A percentile compares a stretch with the other conserved stretches of the same genome.
phyloP scores from a whole-genome alignment of 1,140 invertebrate genomes.

The Nasonia giraulti region DNA sequence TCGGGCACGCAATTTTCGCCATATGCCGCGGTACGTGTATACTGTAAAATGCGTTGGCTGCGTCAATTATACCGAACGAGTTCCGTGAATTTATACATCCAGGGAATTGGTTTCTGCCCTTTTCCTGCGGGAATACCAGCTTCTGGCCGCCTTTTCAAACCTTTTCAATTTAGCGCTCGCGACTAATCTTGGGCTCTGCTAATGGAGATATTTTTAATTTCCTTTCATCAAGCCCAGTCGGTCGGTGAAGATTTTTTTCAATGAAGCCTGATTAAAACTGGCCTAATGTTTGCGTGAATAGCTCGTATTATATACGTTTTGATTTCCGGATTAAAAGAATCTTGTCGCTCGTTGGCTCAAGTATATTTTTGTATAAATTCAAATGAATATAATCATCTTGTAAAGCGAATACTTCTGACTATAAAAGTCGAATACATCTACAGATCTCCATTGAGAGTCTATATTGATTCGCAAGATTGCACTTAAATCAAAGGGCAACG shows the following conservation, averaged over 20 bases:
- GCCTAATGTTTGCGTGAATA: background rate
- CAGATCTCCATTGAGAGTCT: no score
- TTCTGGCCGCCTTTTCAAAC: background rate
- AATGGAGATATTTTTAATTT: constrained; percentile 5
- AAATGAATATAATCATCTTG: no score
- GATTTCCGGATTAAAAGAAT: background rate
- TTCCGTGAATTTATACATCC: background rate
- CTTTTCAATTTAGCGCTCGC: background rate
- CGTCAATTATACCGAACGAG: background rate
- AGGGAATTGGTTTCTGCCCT: constrained; percentile 10
- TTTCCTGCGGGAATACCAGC: background rate
- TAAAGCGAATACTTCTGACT: no score
- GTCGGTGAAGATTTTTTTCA: background rate
- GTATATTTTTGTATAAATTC: no score
- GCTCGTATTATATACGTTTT: background rate
- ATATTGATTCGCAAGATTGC: no score
- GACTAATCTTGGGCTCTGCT: background rate
- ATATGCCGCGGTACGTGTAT: no score
- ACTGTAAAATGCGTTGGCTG: background rate
- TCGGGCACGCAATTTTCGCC: background rate
- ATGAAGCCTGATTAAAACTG: background rate
- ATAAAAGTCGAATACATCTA: no score
- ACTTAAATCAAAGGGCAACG: no score
- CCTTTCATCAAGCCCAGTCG: background rate
- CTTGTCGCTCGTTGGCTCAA: no score